Conservation (phyloP, 37 sponge, comb jelly and placozoan genomes). For the Amphimedon queenslandica region DNA sequence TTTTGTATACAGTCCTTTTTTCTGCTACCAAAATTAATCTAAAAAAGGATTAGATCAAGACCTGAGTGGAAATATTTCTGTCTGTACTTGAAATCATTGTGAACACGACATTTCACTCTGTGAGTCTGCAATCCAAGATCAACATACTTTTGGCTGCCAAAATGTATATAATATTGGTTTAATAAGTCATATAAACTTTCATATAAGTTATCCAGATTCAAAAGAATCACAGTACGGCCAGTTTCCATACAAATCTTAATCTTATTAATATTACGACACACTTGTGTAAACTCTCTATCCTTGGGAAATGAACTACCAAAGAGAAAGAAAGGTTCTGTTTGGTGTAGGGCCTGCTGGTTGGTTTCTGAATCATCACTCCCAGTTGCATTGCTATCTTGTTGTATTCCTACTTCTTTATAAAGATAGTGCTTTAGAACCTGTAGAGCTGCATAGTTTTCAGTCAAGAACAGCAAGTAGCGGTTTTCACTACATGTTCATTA, state of each 20-base stretch:
- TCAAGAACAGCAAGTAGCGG: conserved; percentile 89
- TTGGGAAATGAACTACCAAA: conserved; percentile 96
- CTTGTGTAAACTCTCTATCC: conserved; percentile 93
- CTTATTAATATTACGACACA: conserved; percentile 90
- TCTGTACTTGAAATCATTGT: conserved; percentile 67
- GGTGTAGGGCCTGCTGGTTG: neutral
- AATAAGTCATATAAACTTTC: conserved; percentile 96
- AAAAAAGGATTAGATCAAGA: neutral
- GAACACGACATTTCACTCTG: conserved; percentile 84
- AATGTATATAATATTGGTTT: conserved; percentile 82
- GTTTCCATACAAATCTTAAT: conserved; percentile 96
- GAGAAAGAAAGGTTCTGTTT: conserved; percentile 64
- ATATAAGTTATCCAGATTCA: conserved; percentile 92
- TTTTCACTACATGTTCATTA: conserved; percentile 61
- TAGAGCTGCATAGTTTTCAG: conserved; percentile 93
- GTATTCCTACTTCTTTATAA: conserved; percentile 4
- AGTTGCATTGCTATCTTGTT: neutral
- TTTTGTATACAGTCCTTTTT: conserved; percentile 71
- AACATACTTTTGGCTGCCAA: conserved; percentile 66
- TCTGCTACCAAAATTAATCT: conserved; percentile 86
- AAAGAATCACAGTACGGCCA: conserved; percentile 81
- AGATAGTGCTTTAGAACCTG: conserved; percentile 64
- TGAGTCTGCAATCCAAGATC: conserved; percentile 89
- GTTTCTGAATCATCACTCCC: neutral
- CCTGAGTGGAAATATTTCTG: neutral